Evolutionary conservation across 2,113 vertebrate species (phyloP).

Genomic region (Hemibagrus wyckioides): DNA sequence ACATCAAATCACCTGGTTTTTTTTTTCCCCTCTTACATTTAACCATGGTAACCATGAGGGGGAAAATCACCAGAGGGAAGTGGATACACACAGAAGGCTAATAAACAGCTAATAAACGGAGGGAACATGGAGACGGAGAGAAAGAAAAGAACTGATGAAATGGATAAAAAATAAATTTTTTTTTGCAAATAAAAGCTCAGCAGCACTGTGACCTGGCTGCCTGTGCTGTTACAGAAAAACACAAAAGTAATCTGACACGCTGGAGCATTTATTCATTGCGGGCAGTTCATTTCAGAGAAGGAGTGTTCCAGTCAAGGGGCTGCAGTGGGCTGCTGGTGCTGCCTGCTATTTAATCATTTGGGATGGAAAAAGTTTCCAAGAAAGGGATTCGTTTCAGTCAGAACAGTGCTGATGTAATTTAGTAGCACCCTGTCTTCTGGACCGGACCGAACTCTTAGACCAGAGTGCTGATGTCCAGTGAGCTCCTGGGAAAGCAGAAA

Average conservation of each 20-base stretch:
- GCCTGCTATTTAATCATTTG: background rate
- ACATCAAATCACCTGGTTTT: background rate
- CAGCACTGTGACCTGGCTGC: background rate
- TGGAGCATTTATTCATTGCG: no score
- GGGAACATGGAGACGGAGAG: background rate
- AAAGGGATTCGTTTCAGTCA: background rate
- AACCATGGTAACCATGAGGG: background rate
- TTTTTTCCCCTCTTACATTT: background rate
- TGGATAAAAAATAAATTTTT: background rate
- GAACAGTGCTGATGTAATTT: background rate
- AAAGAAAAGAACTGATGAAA: background rate
- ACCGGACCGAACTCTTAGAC: background rate
- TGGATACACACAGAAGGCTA: background rate
- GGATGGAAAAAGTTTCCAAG: background rate
- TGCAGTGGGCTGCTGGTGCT: background rate
- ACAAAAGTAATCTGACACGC: background rate
- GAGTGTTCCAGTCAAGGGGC: constrained; percentile 5
- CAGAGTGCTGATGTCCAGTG: background rate
- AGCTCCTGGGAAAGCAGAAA: background rate
- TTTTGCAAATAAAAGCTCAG: background rate
- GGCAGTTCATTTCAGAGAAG: background rate
- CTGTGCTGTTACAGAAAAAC: background rate
- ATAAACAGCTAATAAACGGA: background rate
- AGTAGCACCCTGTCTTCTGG: background rate
- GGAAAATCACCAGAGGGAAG: background rate